Base-by-base conservation (phyloP, 2,797 vertebrate species). In the Staurois parvus region DNA sequence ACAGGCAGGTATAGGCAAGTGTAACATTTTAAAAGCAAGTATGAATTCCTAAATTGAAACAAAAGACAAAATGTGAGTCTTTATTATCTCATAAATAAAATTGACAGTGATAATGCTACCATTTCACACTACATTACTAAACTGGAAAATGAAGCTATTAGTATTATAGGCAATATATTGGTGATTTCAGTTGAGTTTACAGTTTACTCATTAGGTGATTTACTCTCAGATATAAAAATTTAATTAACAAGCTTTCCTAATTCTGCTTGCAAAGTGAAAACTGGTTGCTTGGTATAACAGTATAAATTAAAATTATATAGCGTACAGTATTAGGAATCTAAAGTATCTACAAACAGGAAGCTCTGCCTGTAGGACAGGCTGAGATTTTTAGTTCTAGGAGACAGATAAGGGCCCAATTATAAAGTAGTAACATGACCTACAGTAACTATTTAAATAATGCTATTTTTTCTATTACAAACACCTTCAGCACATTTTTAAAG, bases 101-200 rank as follows among this genome's bases (percentile, higher is more conserved):
- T 5, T 26, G 28, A 66, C 28, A 29, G n/a, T 29, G 26, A 11
- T 66, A 66, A 66, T 66, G 26, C 2, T 66, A 66, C 26, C 0
- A 66, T 66, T 66, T 66, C 11, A 29, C 10, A 66, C 12, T 66
- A 29, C 13, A 66, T 29, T 15, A 66, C 64, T 66, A 66, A 26
- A 29, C 10, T 26, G 64, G 28, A 66, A 66, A 66, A 66, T 66
- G 2, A 29, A 66, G 64, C 15, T 13, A 28, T 66, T 66, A 66
- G 62, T 66, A 66, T 66, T 66, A 66, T 66, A 66, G 26, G 64
- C 10, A 66, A 66, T 66, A 29, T 66, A 66, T 66, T 29, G 64
- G 64, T 66, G 26, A 66, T 29, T 29, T 28, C 11, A 66, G 13
- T 29, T 66, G 28, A 66, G 64, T 66, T 66, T 29, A 66, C 11